phyloP scores from a whole-genome alignment of 2,113 vertebrate genomes.

The Choloepus hoffmanni region DNA sequence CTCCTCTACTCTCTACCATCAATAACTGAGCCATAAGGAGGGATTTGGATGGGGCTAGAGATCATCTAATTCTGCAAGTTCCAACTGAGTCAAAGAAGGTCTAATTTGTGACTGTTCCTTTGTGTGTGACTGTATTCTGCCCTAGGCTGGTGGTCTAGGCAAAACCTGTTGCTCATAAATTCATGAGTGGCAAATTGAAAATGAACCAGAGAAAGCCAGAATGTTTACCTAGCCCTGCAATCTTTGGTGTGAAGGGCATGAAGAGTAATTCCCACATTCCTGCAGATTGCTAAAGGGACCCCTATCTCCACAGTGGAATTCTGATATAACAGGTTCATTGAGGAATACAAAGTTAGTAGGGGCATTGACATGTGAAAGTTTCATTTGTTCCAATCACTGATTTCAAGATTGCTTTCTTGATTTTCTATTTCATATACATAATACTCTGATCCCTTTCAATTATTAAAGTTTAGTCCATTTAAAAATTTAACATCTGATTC shows the following conservation, averaged over 20 bases:
- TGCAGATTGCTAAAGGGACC: neutral
- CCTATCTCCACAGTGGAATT: neutral
- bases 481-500: neutral
- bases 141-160: neutral
- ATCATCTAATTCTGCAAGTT: conserved; percentile 4
- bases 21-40: neutral
- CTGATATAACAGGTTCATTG: neutral
- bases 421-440: conserved; percentile 12
- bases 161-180: conserved; percentile 31
- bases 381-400: neutral
- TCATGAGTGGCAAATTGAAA: conserved; percentile 28
- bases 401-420: conserved; percentile 30
- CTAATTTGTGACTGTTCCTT: conserved; percentile 22
- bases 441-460: conserved; percentile 15
- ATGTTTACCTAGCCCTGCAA: neutral
- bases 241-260: neutral
- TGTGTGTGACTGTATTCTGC: neutral
- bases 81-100: neutral
- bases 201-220: neutral
- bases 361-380: conserved; percentile 1
- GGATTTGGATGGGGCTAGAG: neutral
- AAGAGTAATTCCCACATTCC: neutral
- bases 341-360: conserved; percentile 4
- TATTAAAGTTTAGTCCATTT: conserved; percentile 42
- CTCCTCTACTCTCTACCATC: neutral